A percentile compares a stretch with the other conserved stretches of the same genome.
phyloP scores from a whole-genome alignment of 1,140 invertebrate genomes.

The Pygmarrhopalites habei region DNA sequence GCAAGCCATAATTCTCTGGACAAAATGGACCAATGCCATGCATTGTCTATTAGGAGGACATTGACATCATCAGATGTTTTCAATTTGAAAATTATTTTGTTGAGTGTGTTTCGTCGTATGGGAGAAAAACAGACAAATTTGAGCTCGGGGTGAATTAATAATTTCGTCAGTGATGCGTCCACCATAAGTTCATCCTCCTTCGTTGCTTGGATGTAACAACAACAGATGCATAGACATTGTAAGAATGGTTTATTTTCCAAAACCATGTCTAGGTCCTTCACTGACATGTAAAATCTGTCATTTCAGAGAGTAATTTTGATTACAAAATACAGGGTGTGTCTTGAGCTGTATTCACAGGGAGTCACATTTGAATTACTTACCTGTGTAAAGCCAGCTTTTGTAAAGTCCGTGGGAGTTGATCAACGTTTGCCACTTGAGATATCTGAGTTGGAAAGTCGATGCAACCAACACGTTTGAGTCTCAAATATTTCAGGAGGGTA shows the following conservation, averaged over 20 bases:
- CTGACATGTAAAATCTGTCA: neutral
- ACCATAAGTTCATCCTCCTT: neutral
- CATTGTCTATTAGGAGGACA: neutral
- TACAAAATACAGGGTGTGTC: no score
- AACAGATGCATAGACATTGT: neutral
- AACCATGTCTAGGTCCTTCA: neutral
- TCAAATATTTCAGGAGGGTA: neutral
- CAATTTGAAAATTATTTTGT: neutral
- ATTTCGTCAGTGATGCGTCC: neutral
- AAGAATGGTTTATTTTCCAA: neutral
- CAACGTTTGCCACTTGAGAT: neutral
- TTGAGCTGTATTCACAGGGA: no score
- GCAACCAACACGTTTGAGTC: conserved; percentile 8
- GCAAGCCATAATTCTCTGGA: neutral
- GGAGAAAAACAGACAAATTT: conserved; percentile 5
- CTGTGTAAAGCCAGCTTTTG: conserved; percentile 4
- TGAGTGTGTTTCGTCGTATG: neutral
- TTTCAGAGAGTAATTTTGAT: no score
- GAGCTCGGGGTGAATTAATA: neutral
- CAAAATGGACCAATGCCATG: conserved; percentile 12
- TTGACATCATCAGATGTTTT: neutral
- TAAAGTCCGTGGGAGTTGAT: neutral
- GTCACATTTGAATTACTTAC: no score
- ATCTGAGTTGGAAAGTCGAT: neutral
- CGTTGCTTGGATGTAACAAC: conserved; percentile 1